Conservation (phyloP, 2,797 vertebrate species). For the Distichodus sexfasciatus region DNA sequence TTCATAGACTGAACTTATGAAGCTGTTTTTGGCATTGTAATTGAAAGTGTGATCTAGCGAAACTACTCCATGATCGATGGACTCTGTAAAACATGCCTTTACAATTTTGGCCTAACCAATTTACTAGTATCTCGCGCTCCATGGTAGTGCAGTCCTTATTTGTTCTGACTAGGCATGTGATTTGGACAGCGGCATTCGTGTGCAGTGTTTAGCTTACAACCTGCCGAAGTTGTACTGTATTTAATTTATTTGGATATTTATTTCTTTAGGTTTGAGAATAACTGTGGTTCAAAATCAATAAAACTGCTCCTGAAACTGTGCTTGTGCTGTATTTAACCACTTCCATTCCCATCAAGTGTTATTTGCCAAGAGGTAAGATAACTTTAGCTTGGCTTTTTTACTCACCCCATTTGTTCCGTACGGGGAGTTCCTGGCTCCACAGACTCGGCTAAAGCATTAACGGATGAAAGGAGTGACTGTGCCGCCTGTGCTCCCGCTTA, state of each 20-base stretch:
- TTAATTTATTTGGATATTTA: slow-evolving; percentile 48
- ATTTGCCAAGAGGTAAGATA: background rate
- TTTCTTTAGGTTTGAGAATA: slow-evolving; percentile 41
- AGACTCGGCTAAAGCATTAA: slow-evolving; percentile 13
- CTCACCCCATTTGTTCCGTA: background rate
- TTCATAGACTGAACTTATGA: background rate
- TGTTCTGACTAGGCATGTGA: slow-evolving; percentile 43
- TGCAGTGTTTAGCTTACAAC: slow-evolving; percentile 41
- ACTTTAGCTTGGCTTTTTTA: slow-evolving; percentile 4
- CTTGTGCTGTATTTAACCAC: background rate
- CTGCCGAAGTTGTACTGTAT: slow-evolving; percentile 26
- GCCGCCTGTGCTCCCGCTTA: background rate
- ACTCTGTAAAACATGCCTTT: background rate
- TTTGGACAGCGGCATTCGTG: slow-evolving; percentile 38
- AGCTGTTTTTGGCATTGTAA: background rate
- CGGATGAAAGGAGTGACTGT: background rate
- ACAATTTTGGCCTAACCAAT: slow-evolving; percentile 20
- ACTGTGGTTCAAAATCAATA: slow-evolving; percentile 51
- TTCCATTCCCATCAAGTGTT: background rate
- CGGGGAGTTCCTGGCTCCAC: background rate
- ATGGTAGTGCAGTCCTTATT: slow-evolving; percentile 37
- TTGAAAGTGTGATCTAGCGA: background rate
- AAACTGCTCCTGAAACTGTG: slow-evolving; percentile 42
- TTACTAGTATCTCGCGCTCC: slow-evolving; percentile 36
- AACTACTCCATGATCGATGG: background rate